Conservation (phyloP, 2,113 vertebrate genomes). For the Corythoichthys haematopterus region DNA sequence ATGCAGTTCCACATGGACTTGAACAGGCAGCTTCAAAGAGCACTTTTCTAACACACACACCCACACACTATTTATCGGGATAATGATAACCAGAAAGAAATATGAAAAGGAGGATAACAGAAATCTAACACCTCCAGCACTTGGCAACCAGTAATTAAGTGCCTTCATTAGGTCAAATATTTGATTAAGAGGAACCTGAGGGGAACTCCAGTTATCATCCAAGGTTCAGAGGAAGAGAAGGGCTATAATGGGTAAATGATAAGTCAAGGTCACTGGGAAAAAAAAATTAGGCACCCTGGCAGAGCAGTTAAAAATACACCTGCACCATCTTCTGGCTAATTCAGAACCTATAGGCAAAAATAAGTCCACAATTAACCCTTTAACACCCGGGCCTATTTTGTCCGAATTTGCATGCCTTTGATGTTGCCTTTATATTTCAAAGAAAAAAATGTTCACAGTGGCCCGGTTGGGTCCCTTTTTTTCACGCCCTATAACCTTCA, state of each 20-base stretch:
- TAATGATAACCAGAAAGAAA: slow-evolving; percentile 60
- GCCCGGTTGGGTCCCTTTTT: too few species aligned
- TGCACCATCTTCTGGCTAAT: too few species aligned
- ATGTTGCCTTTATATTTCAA: too few species aligned
- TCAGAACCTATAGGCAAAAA: too few species aligned
- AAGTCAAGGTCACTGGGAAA: background rate
- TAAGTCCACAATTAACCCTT: too few species aligned
- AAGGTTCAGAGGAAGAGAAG: slow-evolving; percentile 6
- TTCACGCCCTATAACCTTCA: too few species aligned
- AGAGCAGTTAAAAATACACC: background rate
- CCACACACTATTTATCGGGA: slow-evolving; percentile 48
- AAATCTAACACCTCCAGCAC: slow-evolving; percentile 56
- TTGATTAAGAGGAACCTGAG: slow-evolving; percentile 61
- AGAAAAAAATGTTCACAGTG: too few species aligned
- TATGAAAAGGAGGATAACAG: slow-evolving; percentile 60
- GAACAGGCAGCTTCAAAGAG: slow-evolving; percentile 40
- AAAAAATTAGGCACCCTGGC: slow-evolving; percentile 3
- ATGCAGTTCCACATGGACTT: slow-evolving; percentile 45
- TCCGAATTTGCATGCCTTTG: too few species aligned
- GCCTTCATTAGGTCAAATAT: slow-evolving; percentile 71
- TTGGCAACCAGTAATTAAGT: slow-evolving; percentile 68
- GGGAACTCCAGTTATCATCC: slow-evolving; percentile 44
- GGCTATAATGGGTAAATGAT: background rate
- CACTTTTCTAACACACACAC: slow-evolving; percentile 21
- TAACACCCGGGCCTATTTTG: too few species aligned